Conservation (phyloP, 2,113 vertebrate genomes). For the Xiphorhynchus elegans region DNA sequence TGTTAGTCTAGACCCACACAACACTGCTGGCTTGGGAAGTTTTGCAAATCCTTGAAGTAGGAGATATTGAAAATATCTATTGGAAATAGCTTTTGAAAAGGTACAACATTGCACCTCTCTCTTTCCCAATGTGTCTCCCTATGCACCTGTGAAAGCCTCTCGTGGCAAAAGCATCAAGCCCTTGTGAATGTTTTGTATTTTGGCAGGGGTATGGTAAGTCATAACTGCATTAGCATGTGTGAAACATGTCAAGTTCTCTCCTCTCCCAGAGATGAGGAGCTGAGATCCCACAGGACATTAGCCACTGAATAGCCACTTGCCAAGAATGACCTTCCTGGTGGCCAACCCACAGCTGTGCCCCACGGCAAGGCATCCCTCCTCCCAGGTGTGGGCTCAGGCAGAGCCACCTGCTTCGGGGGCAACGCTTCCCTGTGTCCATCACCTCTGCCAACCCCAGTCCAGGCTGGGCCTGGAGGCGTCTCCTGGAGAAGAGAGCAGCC, state of each 20-base stretch:
- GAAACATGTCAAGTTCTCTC: background rate
- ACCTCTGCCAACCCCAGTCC: too few species aligned
- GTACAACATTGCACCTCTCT: background rate
- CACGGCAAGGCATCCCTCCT: background rate
- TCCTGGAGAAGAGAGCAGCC: background rate
- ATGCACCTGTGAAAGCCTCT: background rate
- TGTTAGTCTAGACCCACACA: background rate
- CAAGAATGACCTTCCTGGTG: background rate
- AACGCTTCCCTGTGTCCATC: background rate
- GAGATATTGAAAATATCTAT: background rate
- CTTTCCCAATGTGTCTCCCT: background rate
- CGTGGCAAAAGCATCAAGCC: background rate
- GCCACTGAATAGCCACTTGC: background rate
- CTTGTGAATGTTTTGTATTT: background rate
- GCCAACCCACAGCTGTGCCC: background rate
- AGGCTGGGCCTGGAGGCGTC: background rate
- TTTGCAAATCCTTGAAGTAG: background rate
- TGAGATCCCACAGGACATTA: background rate
- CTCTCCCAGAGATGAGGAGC: background rate
- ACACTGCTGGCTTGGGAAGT: background rate
- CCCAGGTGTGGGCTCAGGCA: fast-evolving
- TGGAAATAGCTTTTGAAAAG: background rate
- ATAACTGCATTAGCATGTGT: background rate
- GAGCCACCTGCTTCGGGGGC: fast-evolving
- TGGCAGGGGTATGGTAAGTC: background rate